phyloP scores from a whole-genome alignment of 2,113 vertebrate genomes.

The Hemichromis elongatus region DNA sequence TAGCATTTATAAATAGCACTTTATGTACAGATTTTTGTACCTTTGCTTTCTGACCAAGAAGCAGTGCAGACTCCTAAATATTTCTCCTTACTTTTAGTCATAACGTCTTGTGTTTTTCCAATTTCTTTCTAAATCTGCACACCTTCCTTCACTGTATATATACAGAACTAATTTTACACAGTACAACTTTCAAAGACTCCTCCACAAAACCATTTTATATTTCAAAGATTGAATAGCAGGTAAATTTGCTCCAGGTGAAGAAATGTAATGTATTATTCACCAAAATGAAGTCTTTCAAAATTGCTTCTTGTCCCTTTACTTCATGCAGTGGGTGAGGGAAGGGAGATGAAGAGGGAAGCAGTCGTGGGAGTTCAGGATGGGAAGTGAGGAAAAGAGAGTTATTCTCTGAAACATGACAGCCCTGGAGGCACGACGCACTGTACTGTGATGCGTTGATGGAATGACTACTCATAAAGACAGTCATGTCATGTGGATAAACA shows the following conservation, averaged over 20 bases:
- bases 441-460: neutral
- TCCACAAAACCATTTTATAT: conserved; percentile 12
- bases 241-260: conserved; percentile 45
- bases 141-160: neutral
- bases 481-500: neutral
- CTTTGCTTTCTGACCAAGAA: neutral
- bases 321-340: neutral
- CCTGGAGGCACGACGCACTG: neutral
- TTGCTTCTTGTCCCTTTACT: conserved; percentile 1
- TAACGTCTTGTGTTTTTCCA: neutral
- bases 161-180: conserved; percentile 11
- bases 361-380: conserved; percentile 2
- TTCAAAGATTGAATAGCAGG: conserved; percentile 16
- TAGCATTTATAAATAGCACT: neutral
- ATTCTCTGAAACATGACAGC: conserved; percentile 30
- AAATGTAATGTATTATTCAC: conserved; percentile 48
- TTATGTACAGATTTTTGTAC: neutral
- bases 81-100: neutral
- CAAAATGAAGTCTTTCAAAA: conserved; percentile 25
- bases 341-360: neutral
- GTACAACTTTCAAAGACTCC: conserved; percentile 28
- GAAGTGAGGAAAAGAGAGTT: conserved; percentile 16
- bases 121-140: neutral
- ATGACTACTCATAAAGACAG: conserved; percentile 4
- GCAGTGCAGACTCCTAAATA: neutral